Evolutionary conservation across 1,140 invertebrate genomes (phyloP).

Genomic region (Neuroterus valhalla): DNA sequence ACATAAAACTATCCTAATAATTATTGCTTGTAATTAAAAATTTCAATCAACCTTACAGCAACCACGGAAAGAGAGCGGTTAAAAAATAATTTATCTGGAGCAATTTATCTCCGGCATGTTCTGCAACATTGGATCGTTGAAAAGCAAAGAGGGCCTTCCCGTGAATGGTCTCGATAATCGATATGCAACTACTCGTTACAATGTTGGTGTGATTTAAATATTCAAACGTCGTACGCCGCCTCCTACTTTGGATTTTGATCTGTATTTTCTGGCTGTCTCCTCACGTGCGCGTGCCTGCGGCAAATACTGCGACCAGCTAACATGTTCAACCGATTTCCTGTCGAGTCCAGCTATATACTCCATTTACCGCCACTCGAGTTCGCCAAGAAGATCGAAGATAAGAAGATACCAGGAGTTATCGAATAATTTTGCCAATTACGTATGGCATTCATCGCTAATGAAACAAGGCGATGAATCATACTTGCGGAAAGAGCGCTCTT

Average conservation of each 20-base stretch:
- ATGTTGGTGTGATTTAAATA: slow-evolving; percentile 20
- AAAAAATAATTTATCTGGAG: background rate
- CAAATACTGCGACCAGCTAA: background rate
- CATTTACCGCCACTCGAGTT: slow-evolving; percentile 19
- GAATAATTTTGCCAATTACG: slow-evolving; percentile 29
- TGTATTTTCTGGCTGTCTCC: background rate
- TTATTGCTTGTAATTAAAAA: too few species aligned
- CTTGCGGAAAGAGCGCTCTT: background rate
- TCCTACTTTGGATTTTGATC: slow-evolving; percentile 10
- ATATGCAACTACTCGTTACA: background rate
- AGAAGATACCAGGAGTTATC: slow-evolving; percentile 8
- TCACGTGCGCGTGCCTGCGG: background rate
- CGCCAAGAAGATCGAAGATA: slow-evolving; percentile 17
- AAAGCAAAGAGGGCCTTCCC: background rate
- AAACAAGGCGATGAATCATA: slow-evolving; percentile 26
- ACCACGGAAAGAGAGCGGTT: background rate
- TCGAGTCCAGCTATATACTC: background rate
- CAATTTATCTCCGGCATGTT: background rate
- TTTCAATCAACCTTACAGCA: too few species aligned
- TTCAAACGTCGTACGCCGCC: background rate
- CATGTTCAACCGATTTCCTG: slow-evolving; percentile 11
- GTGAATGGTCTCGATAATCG: background rate
- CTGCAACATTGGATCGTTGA: background rate
- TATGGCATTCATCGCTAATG: slow-evolving; percentile 20
- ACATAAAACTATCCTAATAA: too few species aligned